These are phyloP conservation scores for Thecophora atra DNA, from an alignment of 2,888 invertebrate species.

Conservation along the genomic window DNA sequence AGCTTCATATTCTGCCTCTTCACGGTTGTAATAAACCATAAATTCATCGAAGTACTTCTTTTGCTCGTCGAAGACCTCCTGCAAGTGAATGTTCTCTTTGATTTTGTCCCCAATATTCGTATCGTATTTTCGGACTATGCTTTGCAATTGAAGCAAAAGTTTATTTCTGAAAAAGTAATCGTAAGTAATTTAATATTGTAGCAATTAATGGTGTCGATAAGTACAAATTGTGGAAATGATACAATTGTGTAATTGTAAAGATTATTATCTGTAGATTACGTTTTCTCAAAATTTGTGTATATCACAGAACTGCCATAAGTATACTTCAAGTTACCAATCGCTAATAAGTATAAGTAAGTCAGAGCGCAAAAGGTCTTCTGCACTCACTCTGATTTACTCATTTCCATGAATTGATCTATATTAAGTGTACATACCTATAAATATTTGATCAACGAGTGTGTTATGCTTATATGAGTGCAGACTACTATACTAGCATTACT, in stretches of 20 bases:
- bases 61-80: constrained; percentile 48
- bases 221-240: neutral
- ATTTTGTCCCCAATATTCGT: constrained; percentile 57
- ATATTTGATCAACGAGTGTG: too few species aligned
- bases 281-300: too few species aligned
- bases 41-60: constrained; percentile 52
- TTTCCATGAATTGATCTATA: too few species aligned
- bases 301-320: too few species aligned
- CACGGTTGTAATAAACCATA: constrained; percentile 49
- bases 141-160: constrained; percentile 55
- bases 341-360: too few species aligned
- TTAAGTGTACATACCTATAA: too few species aligned
- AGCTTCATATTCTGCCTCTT: constrained; percentile 54
- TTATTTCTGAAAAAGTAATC: constrained; percentile 52
- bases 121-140: constrained; percentile 60
- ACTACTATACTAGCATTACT: too few species aligned
- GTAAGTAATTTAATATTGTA: neutral
- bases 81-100: constrained; percentile 52
- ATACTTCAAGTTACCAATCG: too few species aligned
- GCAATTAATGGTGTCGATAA: neutral
- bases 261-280: too few species aligned
- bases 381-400: too few species aligned
- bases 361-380: too few species aligned
- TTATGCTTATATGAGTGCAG: too few species aligned
- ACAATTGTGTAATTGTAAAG: neutral